Evolutionary conservation across 2,113 vertebrate species (phyloP), one percentile per base, ranked within the genome.

Genomic region (Panthera leo): DNA sequence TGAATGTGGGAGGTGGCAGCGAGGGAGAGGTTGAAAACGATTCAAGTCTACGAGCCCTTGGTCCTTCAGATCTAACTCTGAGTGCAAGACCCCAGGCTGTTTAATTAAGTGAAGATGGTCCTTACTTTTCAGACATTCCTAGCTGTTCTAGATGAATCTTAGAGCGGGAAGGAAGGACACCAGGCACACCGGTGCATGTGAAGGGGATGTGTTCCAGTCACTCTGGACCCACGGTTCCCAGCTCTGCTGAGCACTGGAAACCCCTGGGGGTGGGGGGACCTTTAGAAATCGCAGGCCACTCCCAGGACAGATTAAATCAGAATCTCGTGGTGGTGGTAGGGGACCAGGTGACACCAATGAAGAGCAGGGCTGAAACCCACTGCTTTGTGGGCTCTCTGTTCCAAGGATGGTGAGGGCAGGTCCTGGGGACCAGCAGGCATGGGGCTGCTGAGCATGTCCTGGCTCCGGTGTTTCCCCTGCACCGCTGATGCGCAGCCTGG

Each of bases 351-450:
- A 79, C 13, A 51, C 58, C 11, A 13, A 68, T 5, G 67, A 51
- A 19, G 2, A 67, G 51, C 2, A 36, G 31, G 39, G 36, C 3
- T 1, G 48, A 94, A 31, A 18, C 4, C 36, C 7, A 1, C 12
- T 73, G 45, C 42, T 84, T 53, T 2, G 21, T 61, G 58, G 23
- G 61, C 12, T 85, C 36, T 94, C 55, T 42, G 6, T 29, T 2
- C 45, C 34, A 21, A 45, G 45, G 34, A 80, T 7, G 14, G 14
- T 0, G 7, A 88, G 84, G 63, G 31, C 23, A 23, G 61, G 53
- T 23, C 7, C 70, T 1, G 29, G 63, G 83, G 31, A 10, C 48
- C 42, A 1, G 2, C 7, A 25, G 14, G 25, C 21, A 0, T 0
- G 5, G 4, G 53, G 85, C n/a, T n/a, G 19, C 31, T 29, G 36